These are phyloP conservation scores for Salvelinus namaycush DNA, from an alignment of 2,113 vertebrate genomes.

Conservation along the genomic window DNA sequence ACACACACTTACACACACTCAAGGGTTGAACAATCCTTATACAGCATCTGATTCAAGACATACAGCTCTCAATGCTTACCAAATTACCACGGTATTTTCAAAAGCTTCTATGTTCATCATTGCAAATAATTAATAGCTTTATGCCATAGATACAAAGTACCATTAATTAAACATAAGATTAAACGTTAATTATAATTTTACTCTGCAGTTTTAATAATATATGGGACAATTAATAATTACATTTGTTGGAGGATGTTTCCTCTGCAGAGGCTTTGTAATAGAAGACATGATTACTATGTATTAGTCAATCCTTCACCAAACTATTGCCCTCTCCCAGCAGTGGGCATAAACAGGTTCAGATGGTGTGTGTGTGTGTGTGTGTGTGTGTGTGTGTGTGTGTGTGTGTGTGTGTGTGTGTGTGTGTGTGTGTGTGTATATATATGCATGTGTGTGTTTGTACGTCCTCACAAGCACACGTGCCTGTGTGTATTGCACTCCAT, in stretches of 20 bases:
- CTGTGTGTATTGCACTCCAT: too few relatives aligned
- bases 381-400: too few relatives aligned
- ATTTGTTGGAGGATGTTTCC: neutral
- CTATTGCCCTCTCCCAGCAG: slow-evolving; percentile 5
- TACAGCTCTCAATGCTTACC: slow-evolving; percentile 14
- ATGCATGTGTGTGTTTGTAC: too few relatives aligned
- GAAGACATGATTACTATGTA: too few relatives aligned
- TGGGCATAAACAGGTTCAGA: neutral
- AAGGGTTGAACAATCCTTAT: neutral
- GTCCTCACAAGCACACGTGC: too few relatives aligned
- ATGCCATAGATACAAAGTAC: slow-evolving; percentile 39
- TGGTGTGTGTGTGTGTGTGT: slow-evolving; percentile 10
- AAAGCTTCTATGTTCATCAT: slow-evolving; percentile 47
- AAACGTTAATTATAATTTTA: slow-evolving; percentile 46
- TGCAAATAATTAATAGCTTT: slow-evolving; percentile 54
- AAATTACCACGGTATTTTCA: slow-evolving; percentile 16
- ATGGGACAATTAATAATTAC: slow-evolving; percentile 44
- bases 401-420: too few relatives aligned
- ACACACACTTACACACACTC: neutral
- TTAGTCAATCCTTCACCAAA: neutral
- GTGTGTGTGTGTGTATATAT: too few relatives aligned
- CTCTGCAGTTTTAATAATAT: slow-evolving; percentile 53
- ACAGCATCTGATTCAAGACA: slow-evolving; percentile 24
- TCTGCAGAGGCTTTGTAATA: slow-evolving; percentile 11
- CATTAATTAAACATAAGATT: slow-evolving; percentile 63